phyloP scores from a whole-genome alignment of 2,797 vertebrate species.

The Podarcis siculus region DNA sequence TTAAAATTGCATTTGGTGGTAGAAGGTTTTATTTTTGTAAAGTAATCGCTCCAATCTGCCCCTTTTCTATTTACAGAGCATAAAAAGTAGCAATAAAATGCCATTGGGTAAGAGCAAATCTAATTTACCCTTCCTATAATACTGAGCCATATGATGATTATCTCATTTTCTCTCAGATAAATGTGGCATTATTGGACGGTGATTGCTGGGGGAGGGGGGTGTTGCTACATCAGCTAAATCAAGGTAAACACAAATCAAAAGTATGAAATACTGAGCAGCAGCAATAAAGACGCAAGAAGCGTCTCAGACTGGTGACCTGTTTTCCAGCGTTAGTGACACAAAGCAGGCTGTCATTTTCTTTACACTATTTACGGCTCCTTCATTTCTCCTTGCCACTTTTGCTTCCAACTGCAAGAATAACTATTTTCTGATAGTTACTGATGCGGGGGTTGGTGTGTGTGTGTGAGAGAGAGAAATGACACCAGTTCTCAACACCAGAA shows the following conservation, averaged over 20 bases:
- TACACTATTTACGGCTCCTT: conserved; percentile 35
- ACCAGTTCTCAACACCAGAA: conserved; percentile 24
- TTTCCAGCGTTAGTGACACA: conserved; percentile 73
- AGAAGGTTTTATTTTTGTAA: conserved; percentile 60
- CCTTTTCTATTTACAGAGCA: conserved; percentile 65
- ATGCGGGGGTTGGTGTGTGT: neutral
- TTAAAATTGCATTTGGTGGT: conserved; percentile 52
- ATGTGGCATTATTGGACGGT: conserved; percentile 58
- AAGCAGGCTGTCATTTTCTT: conserved; percentile 77
- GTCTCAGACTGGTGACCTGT: conserved; percentile 54
- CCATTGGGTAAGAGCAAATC: conserved; percentile 60
- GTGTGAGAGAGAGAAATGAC: neutral
- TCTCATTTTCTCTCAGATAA: conserved; percentile 72
- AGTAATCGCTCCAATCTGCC: conserved; percentile 74
- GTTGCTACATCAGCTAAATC: conserved; percentile 60
- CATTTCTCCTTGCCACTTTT: conserved; percentile 37
- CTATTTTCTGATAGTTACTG: conserved; percentile 32
- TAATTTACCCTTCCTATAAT: conserved; percentile 71
- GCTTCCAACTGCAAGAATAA: conserved; percentile 42
- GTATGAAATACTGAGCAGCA: conserved; percentile 37
- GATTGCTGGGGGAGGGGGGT: conserved; percentile 22
- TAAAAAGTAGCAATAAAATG: conserved; percentile 71
- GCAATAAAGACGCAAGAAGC: conserved; percentile 46
- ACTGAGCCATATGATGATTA: conserved; percentile 58
- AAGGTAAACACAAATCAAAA: conserved; percentile 61